phyloP scores from a whole-genome alignment of 2,797 vertebrate genomes.

The Pantherophis alleghaniensis region DNA sequence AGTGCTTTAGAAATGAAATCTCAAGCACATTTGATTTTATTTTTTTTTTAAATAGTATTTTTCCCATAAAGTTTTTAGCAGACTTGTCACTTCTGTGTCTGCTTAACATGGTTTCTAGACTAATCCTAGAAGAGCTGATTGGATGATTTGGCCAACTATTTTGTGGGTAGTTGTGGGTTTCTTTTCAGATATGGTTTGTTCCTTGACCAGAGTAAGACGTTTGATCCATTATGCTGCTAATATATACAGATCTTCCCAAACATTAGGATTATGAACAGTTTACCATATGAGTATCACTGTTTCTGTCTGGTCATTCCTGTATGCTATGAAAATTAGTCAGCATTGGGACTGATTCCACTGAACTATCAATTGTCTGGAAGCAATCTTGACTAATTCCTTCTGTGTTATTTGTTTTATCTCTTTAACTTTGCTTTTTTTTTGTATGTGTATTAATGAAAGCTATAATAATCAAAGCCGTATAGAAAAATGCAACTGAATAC shows the following conservation, averaged over 20 bases:
- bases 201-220: neutral
- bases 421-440: neutral
- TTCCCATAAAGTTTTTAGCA: conserved; percentile 13
- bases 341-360: neutral
- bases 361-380: neutral
- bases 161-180: neutral
- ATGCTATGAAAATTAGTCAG: neutral
- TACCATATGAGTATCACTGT: neutral
- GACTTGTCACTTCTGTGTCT: neutral
- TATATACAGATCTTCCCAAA: neutral
- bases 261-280: neutral
- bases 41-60: neutral
- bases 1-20: conserved; percentile 29
- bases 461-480: neutral
- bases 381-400: neutral
- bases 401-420: neutral
- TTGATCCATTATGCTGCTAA: neutral
- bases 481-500: neutral
- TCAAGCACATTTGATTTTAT: conserved; percentile 22
- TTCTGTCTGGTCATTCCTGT: neutral
- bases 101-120: neutral
- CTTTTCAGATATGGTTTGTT: neutral
- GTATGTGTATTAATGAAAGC: neutral
- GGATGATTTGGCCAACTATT: neutral
- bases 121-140: neutral